Base-by-base conservation (phyloP, 2,113 vertebrate species). In the Engraulis encrasicolus region DNA sequence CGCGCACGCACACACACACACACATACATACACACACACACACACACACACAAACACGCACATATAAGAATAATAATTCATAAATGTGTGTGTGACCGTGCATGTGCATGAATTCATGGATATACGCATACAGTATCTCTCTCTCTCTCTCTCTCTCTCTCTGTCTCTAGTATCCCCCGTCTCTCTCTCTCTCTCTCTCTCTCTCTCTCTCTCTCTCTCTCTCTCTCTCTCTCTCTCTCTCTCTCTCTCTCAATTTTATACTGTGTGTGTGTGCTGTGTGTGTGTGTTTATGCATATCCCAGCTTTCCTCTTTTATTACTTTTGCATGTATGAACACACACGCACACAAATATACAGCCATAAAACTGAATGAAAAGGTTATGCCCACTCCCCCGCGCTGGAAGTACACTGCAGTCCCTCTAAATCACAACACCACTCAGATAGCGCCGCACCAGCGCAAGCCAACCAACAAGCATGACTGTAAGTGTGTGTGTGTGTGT, bases 181-280 rank as follows among this genome's bases (percentile, higher is more conserved):
- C n/a, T n/a, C n/a, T n/a, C n/a, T n/a, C n/a, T n/a, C n/a, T n/a
- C n/a, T n/a, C n/a, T 45, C 40, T 45, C 40, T 45, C 40, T 45
- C 40, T 66, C 83, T 79, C 88, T 84, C 84, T 88, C 74, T 82
- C 84, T 82, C 31, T 84, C 49, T 81, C 50, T 40, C 20, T 36
- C 27, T 54, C 58, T 18, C 40, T 12, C 2, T 23, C 6, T 66
- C 6, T 66, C n/a, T 11, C n/a, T 66, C 7, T 66, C 2, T 61
- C 0, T 66, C 0, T 18, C 19, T 54, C 52, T 18, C 20, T 54
- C 20, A 4, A 54, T 54, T 18, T 17, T 54, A 54, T 19, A 18
- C 19, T 20, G 3, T 23, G 19, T 23, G 54, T 61, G 54, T 61
- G 54, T 61, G 54, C 23, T 54, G 19, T 20, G 52, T 20, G 40